Conservation (phyloP, 1,140 invertebrate species). For the Drosophila pallidifrons region DNA sequence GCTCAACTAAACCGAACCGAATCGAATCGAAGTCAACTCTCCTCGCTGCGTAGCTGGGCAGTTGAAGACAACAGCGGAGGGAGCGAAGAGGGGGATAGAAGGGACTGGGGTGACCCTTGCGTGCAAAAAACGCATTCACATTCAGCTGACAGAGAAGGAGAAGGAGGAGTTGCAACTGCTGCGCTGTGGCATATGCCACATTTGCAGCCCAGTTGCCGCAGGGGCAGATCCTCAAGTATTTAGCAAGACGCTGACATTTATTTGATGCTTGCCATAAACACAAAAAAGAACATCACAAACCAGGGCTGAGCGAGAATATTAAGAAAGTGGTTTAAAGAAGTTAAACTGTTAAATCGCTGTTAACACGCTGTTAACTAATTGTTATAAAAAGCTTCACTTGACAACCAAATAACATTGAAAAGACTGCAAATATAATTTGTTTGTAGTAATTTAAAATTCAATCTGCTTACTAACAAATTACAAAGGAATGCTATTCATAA, state of each 20-base stretch:
- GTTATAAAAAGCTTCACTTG: neutral
- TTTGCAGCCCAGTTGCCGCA: slow-evolving; percentile 38
- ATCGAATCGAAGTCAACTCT: slow-evolving; percentile 49
- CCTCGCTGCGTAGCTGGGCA: slow-evolving; percentile 2
- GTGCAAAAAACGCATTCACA: slow-evolving; percentile 38
- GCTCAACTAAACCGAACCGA: slow-evolving; percentile 36
- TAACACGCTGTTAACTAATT: neutral
- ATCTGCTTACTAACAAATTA: too few species aligned
- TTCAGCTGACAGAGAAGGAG: too few species aligned
- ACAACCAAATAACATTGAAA: too few species aligned
- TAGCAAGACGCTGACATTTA: slow-evolving; percentile 75
- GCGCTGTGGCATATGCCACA: slow-evolving; percentile 34
- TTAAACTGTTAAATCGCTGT: slow-evolving; percentile 5
- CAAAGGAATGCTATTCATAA: too few species aligned
- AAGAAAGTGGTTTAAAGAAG: too few species aligned
- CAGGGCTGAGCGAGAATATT: slow-evolving; percentile 18
- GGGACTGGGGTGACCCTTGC: slow-evolving; percentile 50
- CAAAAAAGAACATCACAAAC: slow-evolving; percentile 15
- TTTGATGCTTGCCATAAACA: slow-evolving; percentile 42
- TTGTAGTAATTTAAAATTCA: too few species aligned
- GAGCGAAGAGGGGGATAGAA: neutral
- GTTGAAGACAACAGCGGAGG: neutral
- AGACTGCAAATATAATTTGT: too few species aligned
- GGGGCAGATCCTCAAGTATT: slow-evolving; percentile 65
- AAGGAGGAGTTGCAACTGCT: neutral